Evolutionary conservation across 2,797 vertebrate species (phyloP).

Genomic region (Micrastur ruficollis): DNA sequence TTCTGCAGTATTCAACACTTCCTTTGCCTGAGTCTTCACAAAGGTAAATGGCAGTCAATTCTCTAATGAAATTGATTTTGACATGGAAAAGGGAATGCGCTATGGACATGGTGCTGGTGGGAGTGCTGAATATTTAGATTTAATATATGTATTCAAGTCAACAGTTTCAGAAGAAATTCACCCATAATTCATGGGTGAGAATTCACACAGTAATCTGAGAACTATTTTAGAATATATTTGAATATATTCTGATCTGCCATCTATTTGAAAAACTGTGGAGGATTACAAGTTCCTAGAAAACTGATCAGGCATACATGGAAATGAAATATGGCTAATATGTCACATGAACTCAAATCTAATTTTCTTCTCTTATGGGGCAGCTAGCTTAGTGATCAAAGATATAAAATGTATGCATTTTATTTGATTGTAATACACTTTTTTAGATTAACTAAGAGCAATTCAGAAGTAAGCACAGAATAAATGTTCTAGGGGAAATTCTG

Average conservation of each 20-base stretch:
- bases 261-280: not conserved
- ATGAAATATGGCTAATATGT: not conserved
- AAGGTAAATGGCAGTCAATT: not conserved
- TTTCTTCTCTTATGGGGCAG: not conserved
- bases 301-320: not conserved
- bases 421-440: not conserved
- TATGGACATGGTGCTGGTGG: not conserved
- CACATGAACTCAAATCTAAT: not conserved
- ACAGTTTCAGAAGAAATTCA: not conserved
- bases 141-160: not conserved
- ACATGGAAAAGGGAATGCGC: not conserved
- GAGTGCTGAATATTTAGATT: not conserved
- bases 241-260: not conserved
- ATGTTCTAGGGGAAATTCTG: not conserved
- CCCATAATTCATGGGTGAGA: not conserved
- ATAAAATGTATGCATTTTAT: not conserved
- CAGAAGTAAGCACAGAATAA: not conserved
- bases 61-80: not conserved
- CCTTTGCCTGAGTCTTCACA: not conserved
- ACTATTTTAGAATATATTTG: not conserved
- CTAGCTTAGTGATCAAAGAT: not conserved
- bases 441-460: not conserved
- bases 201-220: not conserved
- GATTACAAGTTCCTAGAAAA: not conserved
- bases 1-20: not conserved